Evolutionary conservation across 2,797 vertebrate species (phyloP), one percentile per base, ranked within the genome.

Genomic region (Setipinna tenuifilis): DNA sequence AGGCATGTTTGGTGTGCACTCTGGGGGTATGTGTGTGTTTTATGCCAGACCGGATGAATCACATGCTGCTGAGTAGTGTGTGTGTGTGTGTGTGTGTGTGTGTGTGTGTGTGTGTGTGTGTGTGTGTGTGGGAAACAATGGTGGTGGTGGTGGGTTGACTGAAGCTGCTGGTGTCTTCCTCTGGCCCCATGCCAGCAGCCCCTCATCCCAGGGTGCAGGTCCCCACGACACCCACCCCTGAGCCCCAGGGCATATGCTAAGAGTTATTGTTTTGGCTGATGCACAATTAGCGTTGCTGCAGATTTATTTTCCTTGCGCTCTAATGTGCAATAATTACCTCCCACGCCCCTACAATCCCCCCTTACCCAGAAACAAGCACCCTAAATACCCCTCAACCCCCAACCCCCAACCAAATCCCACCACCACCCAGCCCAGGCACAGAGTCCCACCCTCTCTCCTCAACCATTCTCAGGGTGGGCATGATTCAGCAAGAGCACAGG

Each of bases 211-310:
- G 81, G 21, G 71, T 21, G 31, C 19, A 84, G 65, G 78, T 89
- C 92, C 93, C 93, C 95, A 84, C 87, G 88, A 88, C 93, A 89
- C 86, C 62, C 84, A 95, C 94, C 93, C 93, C 92, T 87, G 92
- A 88, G 94, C 95, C 92, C 92, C 94, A 82, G 94, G 97, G 96
- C 96, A 95, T 96, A 95, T 92, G 94, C 95, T 93, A 93, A 90
- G 95, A 93, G 95, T 92, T 95, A 97, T 97, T 97, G 97, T 98
- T 97, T 96, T 94, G 93, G 83, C 94, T 96, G 94, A 94, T 94
- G 94, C 87, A 86, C 96, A 98, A 98, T 98, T 98, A 98, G 98
- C 95, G 93, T 95, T 94, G 92, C 95, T 95, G 95, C 95, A 95
- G 96, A 97, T 96, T 96, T 96, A 96, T 95, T 94, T 93, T 96